These are phyloP conservation scores for Mus musculus DNA, from an alignment of 2,113 vertebrate species.

Conservation along the genomic window GRCm39 chr8:92954501-92955000, in stretches of 20 bases:
- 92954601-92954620: too few species aligned
- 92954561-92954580: background rate
- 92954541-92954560: background rate
- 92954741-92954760: slow-evolving; percentile 45
- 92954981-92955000: background rate
- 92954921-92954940: background rate
- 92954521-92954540: background rate
- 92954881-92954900: slow-evolving; percentile 57
- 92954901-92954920: slow-evolving; percentile 51
- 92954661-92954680: background rate
- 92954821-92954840: slow-evolving; percentile 71
- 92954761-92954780: background rate
- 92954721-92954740: slow-evolving; percentile 51
- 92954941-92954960: slow-evolving; percentile 31
- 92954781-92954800: slow-evolving; percentile 29
- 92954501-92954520: background rate
- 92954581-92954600: too few species aligned
- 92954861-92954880: slow-evolving; percentile 70
- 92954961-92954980: slow-evolving; percentile 37
- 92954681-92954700: background rate
- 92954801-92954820: slow-evolving; percentile 15
- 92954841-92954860: slow-evolving; percentile 63
- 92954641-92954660: background rate
- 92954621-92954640: too few species aligned
- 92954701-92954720: slow-evolving; percentile 8